These are phyloP conservation scores for Dysmachus trigonus DNA, from an alignment of 2,888 invertebrate genomes.

Conservation along the genomic window DNA sequence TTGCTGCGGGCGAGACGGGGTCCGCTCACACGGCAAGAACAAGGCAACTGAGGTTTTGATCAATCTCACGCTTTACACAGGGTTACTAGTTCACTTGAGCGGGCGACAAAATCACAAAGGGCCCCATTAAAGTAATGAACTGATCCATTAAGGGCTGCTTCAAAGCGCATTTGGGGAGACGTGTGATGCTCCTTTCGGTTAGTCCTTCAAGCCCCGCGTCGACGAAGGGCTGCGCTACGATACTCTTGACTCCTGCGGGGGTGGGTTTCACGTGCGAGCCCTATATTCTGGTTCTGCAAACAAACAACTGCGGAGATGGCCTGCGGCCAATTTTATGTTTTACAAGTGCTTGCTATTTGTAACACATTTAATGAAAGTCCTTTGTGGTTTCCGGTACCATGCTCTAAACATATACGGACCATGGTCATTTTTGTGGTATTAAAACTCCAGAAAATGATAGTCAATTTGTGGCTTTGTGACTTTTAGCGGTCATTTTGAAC, in stretches of 20 bases:
- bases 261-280: not conserved
- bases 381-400: not conserved
- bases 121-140: slow-evolving; percentile 29
- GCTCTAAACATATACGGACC: not conserved
- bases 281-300: not conserved
- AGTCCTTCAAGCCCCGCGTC: not conserved
- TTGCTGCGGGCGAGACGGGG: not conserved
- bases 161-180: slow-evolving; percentile 8
- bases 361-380: slow-evolving; percentile 29
- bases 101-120: slow-evolving; percentile 5
- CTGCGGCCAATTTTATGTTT: slow-evolving; percentile 34
- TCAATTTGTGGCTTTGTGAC: not conserved
- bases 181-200: not conserved
- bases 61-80: not conserved
- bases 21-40: not conserved
- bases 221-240: not conserved
- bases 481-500: not conserved
- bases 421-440: not conserved
- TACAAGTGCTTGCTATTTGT: slow-evolving; percentile 28
- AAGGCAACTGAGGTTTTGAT: not conserved
- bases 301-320: slow-evolving; percentile 22
- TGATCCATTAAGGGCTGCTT: slow-evolving; percentile 20
- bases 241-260: not conserved
- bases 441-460: not conserved
- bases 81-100: not conserved